Base-by-base conservation (phyloP, 2,797 vertebrate genomes). In the Melanotaenia nigrans region DNA sequence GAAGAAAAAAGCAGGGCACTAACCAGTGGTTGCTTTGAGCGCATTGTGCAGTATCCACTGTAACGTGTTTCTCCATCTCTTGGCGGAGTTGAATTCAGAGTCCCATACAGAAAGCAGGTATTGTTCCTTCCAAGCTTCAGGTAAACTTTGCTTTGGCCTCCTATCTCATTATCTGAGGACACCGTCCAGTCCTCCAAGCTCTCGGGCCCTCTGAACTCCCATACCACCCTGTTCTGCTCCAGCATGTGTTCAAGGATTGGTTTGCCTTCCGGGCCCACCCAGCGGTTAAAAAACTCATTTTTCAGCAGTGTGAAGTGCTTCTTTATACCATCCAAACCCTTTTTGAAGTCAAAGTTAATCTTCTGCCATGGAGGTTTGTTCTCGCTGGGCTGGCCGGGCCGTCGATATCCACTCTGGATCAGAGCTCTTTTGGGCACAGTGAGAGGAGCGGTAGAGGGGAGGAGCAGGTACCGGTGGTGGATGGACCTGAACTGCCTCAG, bases 31-130 rank as follows among this genome's bases (percentile, higher is more conserved):
- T 93, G 92, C 72, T 90, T 94, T 49, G 97, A 94, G 65, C 93
- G 92, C 91, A 99, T 79, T 0, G 93, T 92, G 85, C 97, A 99
- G 85, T 98, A 99, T 24, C 98, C 98, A 35, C 98, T 99, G 87
- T 95, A 96, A 33, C 91, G 90, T 0, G 96, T 97, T 61, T 97
- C 95, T 57, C 98, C 97, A 1, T 98, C 97, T 24, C 77, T 93
- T 1, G 97, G 97, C 0, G 92, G 92, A 18, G 88, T 88, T 0
- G 95, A 95, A 65, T 85, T 94, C 75, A 99, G 93, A 6, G 89
- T 95, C 54, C 98, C 98, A 12, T 95, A 95, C 0, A 99, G 79
- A 38, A 97, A 71, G 59, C 95, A 96, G 24, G 93, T 97, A 24
- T 89, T 92, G 90, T 97, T 97, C 75, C 84, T 95, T 36, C 96